A percentile compares a stretch with the other conserved stretches of the same genome.
Conservation (phyloP, 2,113 vertebrate species). For the Dasyornis broadbenti region DNA sequence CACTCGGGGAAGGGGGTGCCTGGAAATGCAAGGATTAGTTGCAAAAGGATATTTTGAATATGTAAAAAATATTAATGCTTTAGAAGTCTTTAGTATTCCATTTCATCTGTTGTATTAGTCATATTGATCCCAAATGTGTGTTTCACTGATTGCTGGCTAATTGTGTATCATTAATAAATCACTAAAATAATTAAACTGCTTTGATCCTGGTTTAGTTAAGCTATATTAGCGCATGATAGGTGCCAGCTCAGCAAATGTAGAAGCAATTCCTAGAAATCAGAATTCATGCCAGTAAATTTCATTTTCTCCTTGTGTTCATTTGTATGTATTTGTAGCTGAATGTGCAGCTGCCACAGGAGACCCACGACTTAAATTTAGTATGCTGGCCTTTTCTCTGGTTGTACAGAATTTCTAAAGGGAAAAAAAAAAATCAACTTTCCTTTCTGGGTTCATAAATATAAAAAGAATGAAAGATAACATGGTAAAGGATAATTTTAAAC, state of each 20-base stretch:
- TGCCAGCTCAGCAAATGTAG: background rate
- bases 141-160: background rate
- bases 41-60: background rate
- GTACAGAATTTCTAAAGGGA: background rate
- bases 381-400: background rate
- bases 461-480: background rate
- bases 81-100: background rate
- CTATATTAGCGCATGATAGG: background rate
- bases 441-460: background rate
- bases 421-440: background rate
- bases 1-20: rapidly evolving
- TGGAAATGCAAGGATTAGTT: background rate
- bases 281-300: background rate
- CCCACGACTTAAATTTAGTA: background rate
- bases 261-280: background rate
- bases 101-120: background rate
- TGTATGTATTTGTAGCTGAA: background rate
- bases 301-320: background rate
- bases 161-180: constrained; percentile 34
- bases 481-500: background rate
- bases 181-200: background rate
- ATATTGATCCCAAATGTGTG: constrained; percentile 12
- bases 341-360: background rate
- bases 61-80: background rate
- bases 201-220: background rate